These are phyloP conservation scores for Mechanitis messenoides DNA, from an alignment of 2,888 invertebrate genomes.

Conservation along the genomic window DNA sequence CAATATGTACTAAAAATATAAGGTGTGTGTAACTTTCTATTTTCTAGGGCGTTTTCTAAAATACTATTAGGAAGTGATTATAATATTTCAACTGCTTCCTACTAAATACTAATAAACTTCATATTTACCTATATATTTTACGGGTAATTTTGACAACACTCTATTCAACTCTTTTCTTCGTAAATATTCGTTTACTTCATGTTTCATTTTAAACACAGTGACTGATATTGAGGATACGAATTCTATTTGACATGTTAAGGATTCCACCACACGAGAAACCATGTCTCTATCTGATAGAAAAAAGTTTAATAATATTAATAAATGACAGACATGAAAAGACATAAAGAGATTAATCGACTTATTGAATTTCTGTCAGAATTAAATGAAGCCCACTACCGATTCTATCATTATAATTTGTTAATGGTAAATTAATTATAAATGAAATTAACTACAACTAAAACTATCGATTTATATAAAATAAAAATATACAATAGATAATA, in stretches of 20 bases:
- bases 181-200: constrained; percentile 63
- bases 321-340: not conserved
- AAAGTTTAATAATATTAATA: not conserved
- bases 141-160: constrained; percentile 64
- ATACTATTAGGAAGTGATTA: no score
- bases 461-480: no score
- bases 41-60: not conserved
- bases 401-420: no score
- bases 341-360: no score
- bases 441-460: no score
- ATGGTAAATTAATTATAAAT: no score
- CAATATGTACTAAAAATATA: no score
- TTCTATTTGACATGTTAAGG: constrained; percentile 72
- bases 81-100: no score
- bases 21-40: not conserved
- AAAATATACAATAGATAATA: no score
- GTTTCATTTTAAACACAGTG: constrained; percentile 72
- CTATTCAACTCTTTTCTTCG: constrained; percentile 64
- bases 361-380: no score
- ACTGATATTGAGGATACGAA: constrained; percentile 64
- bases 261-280: constrained; percentile 79
- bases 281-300: constrained; percentile 74
- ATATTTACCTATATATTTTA: constrained; percentile 63
- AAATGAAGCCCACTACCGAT: no score
- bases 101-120: no score